Conservation (phyloP, 2,797 vertebrate species). For the Sebastiscus albofasciatus region DNA sequence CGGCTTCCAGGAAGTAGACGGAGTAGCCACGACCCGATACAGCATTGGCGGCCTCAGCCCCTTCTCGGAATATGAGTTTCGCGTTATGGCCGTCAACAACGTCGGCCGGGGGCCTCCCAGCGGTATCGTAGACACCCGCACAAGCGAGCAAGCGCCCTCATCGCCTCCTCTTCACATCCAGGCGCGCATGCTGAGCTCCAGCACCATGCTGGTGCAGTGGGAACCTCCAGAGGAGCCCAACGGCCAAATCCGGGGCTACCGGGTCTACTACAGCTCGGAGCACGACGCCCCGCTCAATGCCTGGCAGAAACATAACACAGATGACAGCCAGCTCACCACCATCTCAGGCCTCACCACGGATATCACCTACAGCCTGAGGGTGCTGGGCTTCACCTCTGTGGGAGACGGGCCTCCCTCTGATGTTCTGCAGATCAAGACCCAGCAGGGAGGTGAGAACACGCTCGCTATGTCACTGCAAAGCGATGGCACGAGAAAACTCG, state of each 20-base stretch:
- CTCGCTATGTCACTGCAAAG: not conserved
- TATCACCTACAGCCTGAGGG: constrained; percentile 92
- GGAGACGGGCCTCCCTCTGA: constrained; percentile 94
- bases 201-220: constrained; percentile 96
- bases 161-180: constrained; percentile 91
- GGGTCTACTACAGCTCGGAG: constrained; percentile 90
- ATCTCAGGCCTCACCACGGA: constrained; percentile 90
- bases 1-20: constrained; percentile 94
- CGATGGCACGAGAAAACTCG: not conserved
- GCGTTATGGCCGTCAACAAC: constrained; percentile 93
- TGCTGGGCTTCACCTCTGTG: constrained; percentile 93
- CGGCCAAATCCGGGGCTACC: constrained; percentile 91
- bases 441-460: constrained; percentile 88
- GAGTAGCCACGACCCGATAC: constrained; percentile 95
- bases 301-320: constrained; percentile 95
- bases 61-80: constrained; percentile 94
- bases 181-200: constrained; percentile 93
- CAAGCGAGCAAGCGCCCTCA: constrained; percentile 95
- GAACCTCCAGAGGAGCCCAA: constrained; percentile 96
- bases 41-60: constrained; percentile 97
- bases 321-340: constrained; percentile 90
- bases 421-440: constrained; percentile 93
- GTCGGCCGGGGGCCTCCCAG: constrained; percentile 93
- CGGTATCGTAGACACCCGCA: constrained; percentile 87
- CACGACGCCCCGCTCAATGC: constrained; percentile 83